These are phyloP conservation scores for Drosophila sordidapex DNA, from an alignment of 2,888 invertebrate species.

Conservation along the genomic window DNA sequence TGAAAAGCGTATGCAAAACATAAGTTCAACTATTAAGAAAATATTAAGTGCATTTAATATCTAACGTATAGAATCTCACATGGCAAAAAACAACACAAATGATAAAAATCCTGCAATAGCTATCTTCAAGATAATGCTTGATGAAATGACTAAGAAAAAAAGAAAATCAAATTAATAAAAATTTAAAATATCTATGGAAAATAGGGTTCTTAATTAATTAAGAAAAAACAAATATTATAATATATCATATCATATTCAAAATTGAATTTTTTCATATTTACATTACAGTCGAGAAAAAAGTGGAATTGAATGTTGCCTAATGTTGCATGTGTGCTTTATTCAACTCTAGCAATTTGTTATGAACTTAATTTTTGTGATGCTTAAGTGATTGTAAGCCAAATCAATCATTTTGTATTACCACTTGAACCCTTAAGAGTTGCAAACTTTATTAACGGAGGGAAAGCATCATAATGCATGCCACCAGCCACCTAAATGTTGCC, in stretches of 20 bases:
- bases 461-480: constrained; percentile 27
- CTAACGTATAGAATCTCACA: neutral
- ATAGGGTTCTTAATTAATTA: neutral
- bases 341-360: too few species aligned
- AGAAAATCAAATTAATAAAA: neutral
- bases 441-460: constrained; percentile 19
- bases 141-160: neutral
- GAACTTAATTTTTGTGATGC: neutral
- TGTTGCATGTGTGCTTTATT: neutral
- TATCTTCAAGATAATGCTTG: neutral
- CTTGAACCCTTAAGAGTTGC: constrained; percentile 6
- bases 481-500: constrained; percentile 42
- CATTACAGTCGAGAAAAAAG: neutral
- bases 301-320: neutral
- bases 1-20: neutral
- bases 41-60: neutral
- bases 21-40: neutral
- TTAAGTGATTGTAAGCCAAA: constrained; percentile 25
- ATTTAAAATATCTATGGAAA: too few species aligned
- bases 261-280: neutral
- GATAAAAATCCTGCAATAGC: neutral
- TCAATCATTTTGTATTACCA: constrained; percentile 9
- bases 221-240: neutral
- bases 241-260: neutral
- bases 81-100: neutral